Conservation (phyloP, 92 coral and sea anemone genomes). For the Heteractis magnifica region DNA sequence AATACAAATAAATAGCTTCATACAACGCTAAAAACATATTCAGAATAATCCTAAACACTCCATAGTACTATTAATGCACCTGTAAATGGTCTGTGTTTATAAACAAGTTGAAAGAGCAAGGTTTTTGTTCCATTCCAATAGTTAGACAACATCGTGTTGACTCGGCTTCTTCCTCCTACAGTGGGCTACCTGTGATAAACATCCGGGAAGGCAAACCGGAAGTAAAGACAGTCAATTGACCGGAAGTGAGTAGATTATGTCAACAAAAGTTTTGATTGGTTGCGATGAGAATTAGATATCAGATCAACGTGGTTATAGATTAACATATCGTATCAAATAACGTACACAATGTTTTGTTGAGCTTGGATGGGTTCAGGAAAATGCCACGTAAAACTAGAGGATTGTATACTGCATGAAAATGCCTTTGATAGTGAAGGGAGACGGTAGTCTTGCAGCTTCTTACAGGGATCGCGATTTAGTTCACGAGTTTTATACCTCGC, state of each 20-base stretch:
- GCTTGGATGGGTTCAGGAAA: not conserved
- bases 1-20: not conserved
- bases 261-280: conserved; percentile 23
- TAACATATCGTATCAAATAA: conserved; percentile 6
- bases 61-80: conserved; percentile 26
- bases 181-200: not conserved
- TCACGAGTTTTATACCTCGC: conserved; percentile 28
- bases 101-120: conserved; percentile 43
- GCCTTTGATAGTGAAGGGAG: conserved; percentile 64
- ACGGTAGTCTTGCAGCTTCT: conserved; percentile 39
- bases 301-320: conserved; percentile 10
- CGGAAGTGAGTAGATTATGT: conserved; percentile 21
- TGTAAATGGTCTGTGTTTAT: conserved; percentile 38
- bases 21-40: not conserved
- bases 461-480: conserved; percentile 36
- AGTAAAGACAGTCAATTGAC: not conserved
- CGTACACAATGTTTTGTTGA: not conserved
- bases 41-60: not conserved
- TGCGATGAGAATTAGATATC: not conserved
- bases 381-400: not conserved
- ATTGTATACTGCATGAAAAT: conserved; percentile 4
- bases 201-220: conserved; percentile 1
- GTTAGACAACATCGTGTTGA: conserved; percentile 4
- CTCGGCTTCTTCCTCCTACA: not conserved
- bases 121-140: conserved; percentile 52